Conservation (phyloP, 35 echinoderm and acorn worm genomes). For the Ptychodera flava region DNA sequence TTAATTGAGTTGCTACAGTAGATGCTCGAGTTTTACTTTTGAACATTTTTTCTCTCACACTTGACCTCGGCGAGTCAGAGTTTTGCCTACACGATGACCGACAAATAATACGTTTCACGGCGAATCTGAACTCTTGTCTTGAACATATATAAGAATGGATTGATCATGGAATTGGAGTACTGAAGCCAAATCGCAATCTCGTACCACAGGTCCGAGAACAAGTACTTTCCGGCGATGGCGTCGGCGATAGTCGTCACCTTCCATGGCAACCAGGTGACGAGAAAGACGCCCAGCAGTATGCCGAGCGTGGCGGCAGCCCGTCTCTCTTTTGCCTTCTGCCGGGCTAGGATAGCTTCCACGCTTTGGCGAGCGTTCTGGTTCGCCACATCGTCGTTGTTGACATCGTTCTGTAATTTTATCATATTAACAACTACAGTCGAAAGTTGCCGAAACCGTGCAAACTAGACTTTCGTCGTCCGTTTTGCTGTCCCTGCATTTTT, state of each 20-base stretch:
- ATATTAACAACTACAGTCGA: too few species aligned
- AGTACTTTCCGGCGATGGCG: not conserved
- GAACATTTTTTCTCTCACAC: too few species aligned
- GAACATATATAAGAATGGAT: too few species aligned
- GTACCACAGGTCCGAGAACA: too few species aligned
- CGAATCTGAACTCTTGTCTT: not conserved
- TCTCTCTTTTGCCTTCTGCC: slow-evolving; percentile 11
- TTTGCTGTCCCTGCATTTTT: too few species aligned
- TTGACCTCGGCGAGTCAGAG: too few species aligned
- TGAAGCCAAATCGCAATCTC: too few species aligned
- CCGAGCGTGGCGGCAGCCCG: slow-evolving; percentile 31
- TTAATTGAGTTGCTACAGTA: too few species aligned
- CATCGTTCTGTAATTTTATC: slow-evolving; percentile 6
- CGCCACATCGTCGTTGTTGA: not conserved
- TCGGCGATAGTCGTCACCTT: slow-evolving; percentile 19
- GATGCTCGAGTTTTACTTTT: too few species aligned
- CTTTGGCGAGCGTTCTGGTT: not conserved
- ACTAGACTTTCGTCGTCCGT: too few species aligned
- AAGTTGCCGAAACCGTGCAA: too few species aligned
- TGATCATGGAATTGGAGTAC: too few species aligned
- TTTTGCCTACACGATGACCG: not conserved
- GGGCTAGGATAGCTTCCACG: not conserved
- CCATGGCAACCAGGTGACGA: slow-evolving; percentile 24
- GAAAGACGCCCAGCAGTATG: slow-evolving; percentile 22
- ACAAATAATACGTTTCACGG: not conserved